Percentiles rank a stretch among this genome's conserved stretches.
phyloP scores from a whole-genome alignment of 2,797 vertebrate genomes.

The Coilia nasus region DNA sequence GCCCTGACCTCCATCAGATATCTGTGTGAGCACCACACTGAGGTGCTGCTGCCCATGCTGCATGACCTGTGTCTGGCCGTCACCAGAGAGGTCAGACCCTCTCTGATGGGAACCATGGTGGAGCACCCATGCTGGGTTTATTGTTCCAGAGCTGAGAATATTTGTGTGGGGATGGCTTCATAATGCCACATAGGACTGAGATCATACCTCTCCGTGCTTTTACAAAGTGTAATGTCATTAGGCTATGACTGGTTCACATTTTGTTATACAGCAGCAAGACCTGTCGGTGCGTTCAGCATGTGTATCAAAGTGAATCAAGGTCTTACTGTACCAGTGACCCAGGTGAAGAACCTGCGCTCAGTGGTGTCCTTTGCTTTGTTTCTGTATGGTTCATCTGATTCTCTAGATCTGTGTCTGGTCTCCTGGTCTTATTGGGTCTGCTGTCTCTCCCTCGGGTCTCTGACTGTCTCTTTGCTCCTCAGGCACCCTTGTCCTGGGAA shows the following conservation, averaged over 20 bases:
- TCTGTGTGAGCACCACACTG: neutral
- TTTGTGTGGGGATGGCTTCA: neutral
- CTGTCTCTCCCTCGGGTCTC: too few relatives aligned
- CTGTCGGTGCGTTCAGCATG: neutral
- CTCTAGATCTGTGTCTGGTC: neutral
- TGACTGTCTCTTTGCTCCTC: neutral
- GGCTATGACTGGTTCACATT: neutral
- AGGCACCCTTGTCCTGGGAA: slow-evolving; percentile 76
- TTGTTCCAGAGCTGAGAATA: neutral
- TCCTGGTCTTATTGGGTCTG: neutral
- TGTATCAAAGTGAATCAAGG: neutral
- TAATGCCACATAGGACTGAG: neutral
- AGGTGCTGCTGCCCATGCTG: slow-evolving; percentile 4
- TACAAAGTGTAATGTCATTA: neutral
- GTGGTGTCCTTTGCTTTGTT: slow-evolving; percentile 70
- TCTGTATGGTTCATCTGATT: too few relatives aligned
- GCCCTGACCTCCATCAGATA: neutral
- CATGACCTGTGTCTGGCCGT: neutral
- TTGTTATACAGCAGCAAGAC: too few relatives aligned
- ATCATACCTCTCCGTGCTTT: neutral
- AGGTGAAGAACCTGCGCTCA: slow-evolving; percentile 83
- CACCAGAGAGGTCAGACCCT: neutral
- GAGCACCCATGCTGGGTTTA: neutral
- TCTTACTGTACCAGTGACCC: neutral
- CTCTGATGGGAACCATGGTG: neutral